phyloP scores from a whole-genome alignment of 1,140 invertebrate species.

The Lutraria rhynchaena region DNA sequence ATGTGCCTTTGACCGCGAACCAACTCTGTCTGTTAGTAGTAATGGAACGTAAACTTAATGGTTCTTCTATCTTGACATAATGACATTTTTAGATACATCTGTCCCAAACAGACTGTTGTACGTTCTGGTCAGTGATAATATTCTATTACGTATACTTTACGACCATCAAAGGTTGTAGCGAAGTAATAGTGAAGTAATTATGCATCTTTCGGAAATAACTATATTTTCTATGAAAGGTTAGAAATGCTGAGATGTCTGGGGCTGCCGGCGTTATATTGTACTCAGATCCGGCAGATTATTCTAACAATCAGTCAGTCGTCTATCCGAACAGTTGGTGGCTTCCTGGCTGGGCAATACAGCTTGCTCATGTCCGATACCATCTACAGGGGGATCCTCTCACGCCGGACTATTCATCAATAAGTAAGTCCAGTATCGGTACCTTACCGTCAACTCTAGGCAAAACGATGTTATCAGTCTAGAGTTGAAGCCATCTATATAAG shows the following conservation, averaged over 20 bases:
- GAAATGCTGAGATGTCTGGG: conserved; percentile 78
- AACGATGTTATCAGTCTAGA: too few species aligned
- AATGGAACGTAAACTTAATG: too few species aligned
- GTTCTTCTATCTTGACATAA: too few species aligned
- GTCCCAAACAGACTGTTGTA: too few species aligned
- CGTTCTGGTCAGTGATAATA: too few species aligned
- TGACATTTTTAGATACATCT: too few species aligned
- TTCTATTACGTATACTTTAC: too few species aligned
- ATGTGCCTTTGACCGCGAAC: too few species aligned
- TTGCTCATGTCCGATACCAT: conserved; percentile 79
- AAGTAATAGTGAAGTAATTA: neutral
- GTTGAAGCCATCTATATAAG: too few species aligned
- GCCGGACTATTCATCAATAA: conserved; percentile 82
- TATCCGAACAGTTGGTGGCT: conserved; percentile 83
- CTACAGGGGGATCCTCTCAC: conserved; percentile 83
- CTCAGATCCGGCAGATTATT: conserved; percentile 84
- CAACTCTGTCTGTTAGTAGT: too few species aligned
- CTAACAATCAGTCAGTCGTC: conserved; percentile 70
- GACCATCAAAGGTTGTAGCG: neutral
- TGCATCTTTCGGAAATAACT: neutral
- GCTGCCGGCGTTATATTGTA: conserved; percentile 83
- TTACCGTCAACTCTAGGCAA: too few species aligned
- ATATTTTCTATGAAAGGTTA: conserved; percentile 69
- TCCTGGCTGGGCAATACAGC: conserved; percentile 82
- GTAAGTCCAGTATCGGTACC: too few species aligned